Conservation (phyloP, 1,140 invertebrate genomes). For the Reticulitermes speratus region DNA sequence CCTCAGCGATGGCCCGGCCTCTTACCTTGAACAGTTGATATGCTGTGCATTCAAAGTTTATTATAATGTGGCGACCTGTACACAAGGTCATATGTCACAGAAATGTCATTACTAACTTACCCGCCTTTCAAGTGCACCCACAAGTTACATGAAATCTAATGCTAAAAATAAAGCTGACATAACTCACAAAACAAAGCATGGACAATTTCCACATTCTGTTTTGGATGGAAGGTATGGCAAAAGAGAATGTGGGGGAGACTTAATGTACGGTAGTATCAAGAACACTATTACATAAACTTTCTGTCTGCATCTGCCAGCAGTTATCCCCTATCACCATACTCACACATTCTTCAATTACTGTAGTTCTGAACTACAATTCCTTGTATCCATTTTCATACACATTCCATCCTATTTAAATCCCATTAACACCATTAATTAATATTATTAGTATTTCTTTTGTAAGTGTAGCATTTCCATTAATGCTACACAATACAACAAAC, state of each 20-base stretch:
- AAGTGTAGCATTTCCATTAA: neutral
- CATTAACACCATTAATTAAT: neutral
- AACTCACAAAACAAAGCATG: neutral
- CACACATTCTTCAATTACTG: neutral
- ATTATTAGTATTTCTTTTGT: neutral
- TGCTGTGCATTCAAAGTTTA: too few relatives aligned
- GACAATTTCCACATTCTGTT: neutral
- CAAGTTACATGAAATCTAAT: neutral
- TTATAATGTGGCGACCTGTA: too few relatives aligned
- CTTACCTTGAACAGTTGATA: too few relatives aligned
- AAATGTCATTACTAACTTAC: too few relatives aligned
- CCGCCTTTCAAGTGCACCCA: too few relatives aligned
- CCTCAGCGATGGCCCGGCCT: too few relatives aligned
- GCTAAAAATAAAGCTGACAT: neutral
- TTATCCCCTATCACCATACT: neutral
- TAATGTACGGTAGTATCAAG: neutral
- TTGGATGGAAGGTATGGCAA: neutral
- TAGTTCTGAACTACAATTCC: neutral
- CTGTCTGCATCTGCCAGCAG: neutral
- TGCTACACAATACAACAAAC: neutral
- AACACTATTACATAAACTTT: constrained; percentile 9
- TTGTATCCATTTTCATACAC: neutral
- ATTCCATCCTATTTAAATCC: constrained; percentile 1
- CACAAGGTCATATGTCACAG: too few relatives aligned
- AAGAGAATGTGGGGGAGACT: neutral